These are phyloP conservation scores for Drosophila sordidula DNA, from an alignment of 2,888 invertebrate species.

Conservation along the genomic window DNA sequence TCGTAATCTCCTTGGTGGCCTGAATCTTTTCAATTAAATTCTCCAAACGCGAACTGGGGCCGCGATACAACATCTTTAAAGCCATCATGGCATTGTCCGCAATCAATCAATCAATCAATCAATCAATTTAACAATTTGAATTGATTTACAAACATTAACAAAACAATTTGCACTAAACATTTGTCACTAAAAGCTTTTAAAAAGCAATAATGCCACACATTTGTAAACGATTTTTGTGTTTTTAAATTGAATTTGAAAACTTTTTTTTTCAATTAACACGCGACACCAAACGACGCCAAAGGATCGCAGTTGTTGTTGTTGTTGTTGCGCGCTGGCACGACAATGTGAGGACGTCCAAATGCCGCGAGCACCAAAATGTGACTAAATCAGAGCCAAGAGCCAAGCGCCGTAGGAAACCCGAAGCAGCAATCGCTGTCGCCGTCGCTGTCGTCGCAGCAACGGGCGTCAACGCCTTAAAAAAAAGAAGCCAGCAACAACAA, in stretches of 20 bases:
- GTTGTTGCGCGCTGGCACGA: conserved; percentile 33
- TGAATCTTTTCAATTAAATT: conserved; percentile 95
- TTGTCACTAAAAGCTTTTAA: conserved; percentile 38
- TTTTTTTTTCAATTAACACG: conserved; percentile 45
- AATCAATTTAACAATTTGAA: conserved; percentile 18
- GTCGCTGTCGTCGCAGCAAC: conserved; percentile 45
- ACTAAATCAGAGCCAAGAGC: conserved; percentile 79
- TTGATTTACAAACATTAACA: conserved; percentile 4
- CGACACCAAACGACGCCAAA: conserved; percentile 67
- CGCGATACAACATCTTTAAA: conserved; percentile 92
- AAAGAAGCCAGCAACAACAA: conserved; percentile 33
- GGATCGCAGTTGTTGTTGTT: conserved; percentile 54
- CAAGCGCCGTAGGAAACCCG: conserved; percentile 66
- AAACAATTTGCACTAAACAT: conserved; percentile 43
- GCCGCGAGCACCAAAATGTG: conserved; percentile 84
- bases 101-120: conserved; percentile 12
- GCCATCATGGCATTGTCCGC: conserved; percentile 83
- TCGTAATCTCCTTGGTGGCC: conserved; percentile 89
- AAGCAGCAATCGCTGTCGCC: conserved; percentile 42
- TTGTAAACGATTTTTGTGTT: neutral
- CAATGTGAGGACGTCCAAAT: conserved; percentile 77
- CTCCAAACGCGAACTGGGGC: conserved; percentile 93
- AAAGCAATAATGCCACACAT: conserved; percentile 7
- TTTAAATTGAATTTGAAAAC: neutral
- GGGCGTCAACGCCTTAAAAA: conserved; percentile 56